Percentiles rank a stretch among this genome's conserved stretches.
Conservation (phyloP, 2,888 invertebrate genomes). For the Brachyopa scutellaris region DNA sequence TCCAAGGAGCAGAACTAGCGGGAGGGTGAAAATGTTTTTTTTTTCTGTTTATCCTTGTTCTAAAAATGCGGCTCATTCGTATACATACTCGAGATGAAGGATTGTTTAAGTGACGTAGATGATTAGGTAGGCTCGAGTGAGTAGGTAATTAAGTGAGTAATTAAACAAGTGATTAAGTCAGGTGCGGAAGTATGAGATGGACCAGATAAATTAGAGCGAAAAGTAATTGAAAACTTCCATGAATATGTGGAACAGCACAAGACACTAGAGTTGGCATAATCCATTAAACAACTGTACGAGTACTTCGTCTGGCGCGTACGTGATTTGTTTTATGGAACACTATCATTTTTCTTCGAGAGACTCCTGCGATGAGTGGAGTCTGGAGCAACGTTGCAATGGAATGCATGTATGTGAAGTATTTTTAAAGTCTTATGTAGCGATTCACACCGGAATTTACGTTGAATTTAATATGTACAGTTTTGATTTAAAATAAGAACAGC, state of each 20-base stretch:
- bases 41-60: neutral
- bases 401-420: constrained; percentile 5
- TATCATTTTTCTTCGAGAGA: constrained; percentile 30
- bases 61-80: neutral
- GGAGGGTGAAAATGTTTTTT: neutral
- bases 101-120: neutral
- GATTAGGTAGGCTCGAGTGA: constrained; percentile 24
- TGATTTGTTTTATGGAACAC: constrained; percentile 49
- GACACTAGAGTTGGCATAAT: constrained; percentile 19
- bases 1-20: neutral
- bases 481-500: constrained; percentile 19
- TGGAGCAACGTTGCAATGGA: constrained; percentile 11
- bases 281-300: constrained; percentile 11
- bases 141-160: constrained; percentile 42
- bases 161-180: constrained; percentile 34
- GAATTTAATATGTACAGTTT: constrained; percentile 23
- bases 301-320: constrained; percentile 7
- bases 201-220: constrained; percentile 13
- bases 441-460: constrained; percentile 7
- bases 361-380: too few species aligned
- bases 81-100: neutral
- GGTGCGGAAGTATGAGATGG: neutral
- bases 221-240: constrained; percentile 41
- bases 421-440: constrained; percentile 8
- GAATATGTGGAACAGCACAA: constrained; percentile 37